phyloP scores from a whole-genome alignment of 2,797 vertebrate species.

The Cyclura pinguis region DNA sequence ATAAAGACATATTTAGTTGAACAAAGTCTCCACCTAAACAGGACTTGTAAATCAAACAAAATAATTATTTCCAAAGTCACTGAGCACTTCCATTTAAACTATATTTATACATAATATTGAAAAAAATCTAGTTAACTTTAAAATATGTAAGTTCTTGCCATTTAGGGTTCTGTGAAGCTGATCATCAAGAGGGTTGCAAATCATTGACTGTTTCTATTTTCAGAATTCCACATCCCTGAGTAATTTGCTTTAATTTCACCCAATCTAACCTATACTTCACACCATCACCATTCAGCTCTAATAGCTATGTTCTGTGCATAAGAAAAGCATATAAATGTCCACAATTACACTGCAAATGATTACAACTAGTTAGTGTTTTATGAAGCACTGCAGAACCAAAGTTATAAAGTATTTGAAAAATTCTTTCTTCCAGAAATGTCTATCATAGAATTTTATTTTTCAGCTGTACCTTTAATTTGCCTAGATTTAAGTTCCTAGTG shows the following conservation, averaged over 20 bases:
- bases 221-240: constrained; percentile 90
- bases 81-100: constrained; percentile 80
- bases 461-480: constrained; percentile 84
- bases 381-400: constrained; percentile 88
- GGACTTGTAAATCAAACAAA: constrained; percentile 76
- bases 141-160: constrained; percentile 86
- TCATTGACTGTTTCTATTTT: constrained; percentile 90
- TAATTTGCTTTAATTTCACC: constrained; percentile 98
- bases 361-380: constrained; percentile 89
- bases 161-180: constrained; percentile 88
- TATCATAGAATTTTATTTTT: constrained; percentile 82
- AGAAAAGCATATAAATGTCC: constrained; percentile 94
- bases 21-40: constrained; percentile 70
- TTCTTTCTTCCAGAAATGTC: constrained; percentile 85
- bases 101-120: constrained; percentile 82
- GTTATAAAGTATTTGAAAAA: constrained; percentile 85
- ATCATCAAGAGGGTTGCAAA: constrained; percentile 92
- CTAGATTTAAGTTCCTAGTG: constrained; percentile 86
- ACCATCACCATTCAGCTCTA: constrained; percentile 93
- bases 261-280: constrained; percentile 98
- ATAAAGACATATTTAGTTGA: constrained; percentile 74
- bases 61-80: constrained; percentile 77
- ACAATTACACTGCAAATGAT: constrained; percentile 96
- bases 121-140: constrained; percentile 83
- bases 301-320: constrained; percentile 89